Base-by-base conservation (phyloP, 37 sponge, comb jelly and placozoan genomes). In the Theonella swinhoei region DNA sequence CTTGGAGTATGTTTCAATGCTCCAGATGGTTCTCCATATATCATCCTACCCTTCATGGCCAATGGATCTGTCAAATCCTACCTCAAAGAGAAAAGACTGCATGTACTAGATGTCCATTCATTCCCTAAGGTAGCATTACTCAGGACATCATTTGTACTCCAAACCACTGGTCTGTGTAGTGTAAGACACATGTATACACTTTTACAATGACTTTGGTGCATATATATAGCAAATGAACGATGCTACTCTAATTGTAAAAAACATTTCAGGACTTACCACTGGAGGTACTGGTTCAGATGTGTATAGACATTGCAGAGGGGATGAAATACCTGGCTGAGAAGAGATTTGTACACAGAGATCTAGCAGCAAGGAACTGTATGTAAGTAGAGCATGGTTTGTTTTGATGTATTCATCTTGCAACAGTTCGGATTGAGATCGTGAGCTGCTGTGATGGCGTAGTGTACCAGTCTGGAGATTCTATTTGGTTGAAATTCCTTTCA, bases 1-100 rank as follows among this genome's bases (percentile, higher is more conserved):
- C 9, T 78, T 17, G 78, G 78, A 24, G 62, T 78, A 24, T 78
- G 78, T n/a, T 60, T 78, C 47, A 64, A 78, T 36, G 36, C 72
- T 8, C 72, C 72, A 23, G 78, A 78, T 62, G 65, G 37, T 4
- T 47, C 62, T 34, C 78, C 78, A 32, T 43, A 62, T 1, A 78
- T 78, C 58, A 34, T 78, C 62, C 78, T 78, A 20, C 78, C 78
- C 32, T 78, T 62, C 63, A 78, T 78, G 78, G 78, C 65, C 33
- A 78, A 78, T 78, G 78, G 78, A 7, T 34, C 11, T 62, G 17
- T 78, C 4, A 59, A 62, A 32, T 31, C 59, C 7, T 78, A 62
- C 62, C 78, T 78, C 62, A 62, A 71, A 17, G 34, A 37, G 41
- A 47, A 47, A 14, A 47, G 11, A 7, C 7, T 7, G 7, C 7